Percentiles rank a stretch among this genome's conserved stretches.
phyloP scores from a whole-genome alignment of 2,888 invertebrate genomes.

The Selenia dentaria region DNA sequence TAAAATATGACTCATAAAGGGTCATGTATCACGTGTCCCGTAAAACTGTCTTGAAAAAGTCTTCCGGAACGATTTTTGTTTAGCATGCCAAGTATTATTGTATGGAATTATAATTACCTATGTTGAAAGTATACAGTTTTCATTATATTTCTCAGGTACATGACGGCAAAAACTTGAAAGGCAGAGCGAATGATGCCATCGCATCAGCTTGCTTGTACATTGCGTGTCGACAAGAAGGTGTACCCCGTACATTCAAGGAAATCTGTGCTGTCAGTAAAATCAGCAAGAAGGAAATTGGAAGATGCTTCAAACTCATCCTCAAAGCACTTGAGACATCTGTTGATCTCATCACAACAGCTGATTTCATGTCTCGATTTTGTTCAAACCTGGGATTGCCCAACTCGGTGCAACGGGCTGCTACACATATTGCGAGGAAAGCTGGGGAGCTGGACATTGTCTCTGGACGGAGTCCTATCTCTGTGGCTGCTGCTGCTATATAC shows the following conservation, averaged over 20 bases:
- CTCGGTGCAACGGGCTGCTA: conserved; percentile 96
- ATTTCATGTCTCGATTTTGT: conserved; percentile 99
- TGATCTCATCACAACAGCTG: conserved; percentile 98
- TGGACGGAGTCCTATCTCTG: conserved; percentile 98
- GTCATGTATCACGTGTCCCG: too few relatives aligned
- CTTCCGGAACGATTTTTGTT: too few relatives aligned
- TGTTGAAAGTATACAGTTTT: too few relatives aligned
- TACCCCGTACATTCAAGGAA: conserved; percentile 99
- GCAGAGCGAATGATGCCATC: conserved; percentile 98
- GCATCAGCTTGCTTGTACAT: conserved; percentile 99
- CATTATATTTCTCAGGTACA: conserved; percentile 85
- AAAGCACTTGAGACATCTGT: conserved; percentile 98
- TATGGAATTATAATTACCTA: too few relatives aligned
- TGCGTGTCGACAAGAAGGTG: conserved; percentile 99
- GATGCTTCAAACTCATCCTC: conserved; percentile 98
- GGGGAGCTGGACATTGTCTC: conserved; percentile 99
- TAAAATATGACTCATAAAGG: too few relatives aligned
- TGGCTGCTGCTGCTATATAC: conserved; percentile 99
- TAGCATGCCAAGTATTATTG: too few relatives aligned
- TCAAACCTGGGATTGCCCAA: conserved; percentile 96
- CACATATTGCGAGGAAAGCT: conserved; percentile 97
- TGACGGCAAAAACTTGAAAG: conserved; percentile 97
- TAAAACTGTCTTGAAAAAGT: too few relatives aligned
- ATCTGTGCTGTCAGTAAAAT: conserved; percentile 99
- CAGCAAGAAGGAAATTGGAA: conserved; percentile 99